phyloP scores from a whole-genome alignment of 2,113 vertebrate genomes.

The Hymenochirus boettgeri region DNA sequence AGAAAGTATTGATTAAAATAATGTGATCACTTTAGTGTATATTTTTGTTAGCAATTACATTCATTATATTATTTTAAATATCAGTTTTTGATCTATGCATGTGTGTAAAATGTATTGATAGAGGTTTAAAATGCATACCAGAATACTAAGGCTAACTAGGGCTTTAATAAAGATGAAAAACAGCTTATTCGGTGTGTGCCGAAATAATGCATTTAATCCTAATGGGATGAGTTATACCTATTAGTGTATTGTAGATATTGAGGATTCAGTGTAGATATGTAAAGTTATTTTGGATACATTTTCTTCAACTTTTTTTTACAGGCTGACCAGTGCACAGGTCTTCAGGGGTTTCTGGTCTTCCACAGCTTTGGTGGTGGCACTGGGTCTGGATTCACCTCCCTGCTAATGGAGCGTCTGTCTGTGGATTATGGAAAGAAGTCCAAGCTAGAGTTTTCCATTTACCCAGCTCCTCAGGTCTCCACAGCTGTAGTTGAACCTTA shows the following conservation, averaged over 20 bases:
- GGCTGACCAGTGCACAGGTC: slow-evolving; percentile 69
- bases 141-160: too few relatives aligned
- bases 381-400: slow-evolving; percentile 65
- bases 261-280: neutral
- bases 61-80: too few relatives aligned
- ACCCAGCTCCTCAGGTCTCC: slow-evolving; percentile 59
- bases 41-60: too few relatives aligned
- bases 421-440: slow-evolving; percentile 68
- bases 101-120: too few relatives aligned
- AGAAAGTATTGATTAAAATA: too few relatives aligned
- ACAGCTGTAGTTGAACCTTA: slow-evolving; percentile 53
- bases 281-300: neutral
- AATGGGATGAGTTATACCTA: too few relatives aligned
- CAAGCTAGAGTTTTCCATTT: slow-evolving; percentile 59
- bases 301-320: slow-evolving; percentile 47
- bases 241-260: neutral
- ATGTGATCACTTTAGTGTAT: too few relatives aligned
- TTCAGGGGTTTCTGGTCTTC: slow-evolving; percentile 67
- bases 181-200: too few relatives aligned
- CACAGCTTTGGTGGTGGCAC: slow-evolving; percentile 67
- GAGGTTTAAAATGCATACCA: too few relatives aligned
- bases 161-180: too few relatives aligned
- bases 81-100: too few relatives aligned
- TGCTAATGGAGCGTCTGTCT: slow-evolving; percentile 66
- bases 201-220: too few relatives aligned